Base-by-base conservation (phyloP, 2,797 vertebrate species). In the Cuniculus paca region DNA sequence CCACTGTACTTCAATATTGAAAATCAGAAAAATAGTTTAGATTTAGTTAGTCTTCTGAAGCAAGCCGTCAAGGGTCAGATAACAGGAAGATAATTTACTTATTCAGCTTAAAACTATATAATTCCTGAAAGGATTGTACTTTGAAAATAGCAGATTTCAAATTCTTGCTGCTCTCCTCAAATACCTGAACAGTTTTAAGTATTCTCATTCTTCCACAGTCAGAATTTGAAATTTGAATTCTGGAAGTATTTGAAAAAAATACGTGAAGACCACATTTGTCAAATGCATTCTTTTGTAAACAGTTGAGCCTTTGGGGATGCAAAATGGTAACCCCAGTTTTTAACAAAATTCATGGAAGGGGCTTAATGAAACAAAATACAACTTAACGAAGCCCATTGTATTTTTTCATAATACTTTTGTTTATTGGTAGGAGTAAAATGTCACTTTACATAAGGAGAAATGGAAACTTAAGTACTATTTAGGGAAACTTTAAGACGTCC, bases 381-480 rank as follows among this genome's bases (percentile, higher is more conserved):
- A 26, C n/a, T 54, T 90, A 92, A 80, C 13, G 70, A 24, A 86
- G 45, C 50, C 60, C 14, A 54, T 56, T 63, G 36, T 36, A 20
- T 75, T 79, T 75, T 90, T 74, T 52, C 12, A 75, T 34, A 84
- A 93, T 52, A 52, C 24, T 95, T 52, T 94, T 39, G 39, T 65
- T 50, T 88, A 36, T 92, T 96, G 83, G 68, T 96, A 95, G 78
- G 50, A 95, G 93, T 97, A 96, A 98, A 97, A 94, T 97, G 88
- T 52, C 82, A 60, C 68, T 95, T 98, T 96, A 97, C 92, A 74
- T 26, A n/a, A 95, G 50, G 17, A 68, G 31, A 0, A 2, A 90
- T 36, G 93, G 85, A 97, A 96, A 96, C 42, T 50, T n/a, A 96
- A 93, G n/a, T 17, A 83, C 97, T 97, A 96, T 96, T 97, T 98